Evolutionary conservation across 2,797 vertebrate species (phyloP).

Genomic region (Alcedo quadribrachys): DNA sequence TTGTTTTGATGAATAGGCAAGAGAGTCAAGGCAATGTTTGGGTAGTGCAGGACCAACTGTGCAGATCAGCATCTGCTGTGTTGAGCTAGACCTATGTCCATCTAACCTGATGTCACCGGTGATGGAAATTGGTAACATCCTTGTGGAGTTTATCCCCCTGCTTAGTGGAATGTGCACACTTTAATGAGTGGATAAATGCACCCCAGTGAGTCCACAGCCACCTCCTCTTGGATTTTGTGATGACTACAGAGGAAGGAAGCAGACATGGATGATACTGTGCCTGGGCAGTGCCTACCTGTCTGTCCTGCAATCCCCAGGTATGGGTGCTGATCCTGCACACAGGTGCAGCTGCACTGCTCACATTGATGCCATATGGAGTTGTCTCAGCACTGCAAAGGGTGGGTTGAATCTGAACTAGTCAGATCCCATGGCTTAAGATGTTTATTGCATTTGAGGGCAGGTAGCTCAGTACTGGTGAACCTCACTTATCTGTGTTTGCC

Average conservation of each 20-base stretch:
- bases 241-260: not conserved
- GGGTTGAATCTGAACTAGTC: not conserved
- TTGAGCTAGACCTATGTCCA: not conserved
- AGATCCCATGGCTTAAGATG: not conserved
- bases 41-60: not conserved
- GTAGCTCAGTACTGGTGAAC: not conserved
- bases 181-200: not conserved
- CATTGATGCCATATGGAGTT: not conserved
- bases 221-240: not conserved
- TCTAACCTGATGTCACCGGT: not conserved
- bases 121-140: not conserved
- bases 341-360: not conserved
- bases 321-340: accelerated
- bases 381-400: not conserved
- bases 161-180: not conserved
- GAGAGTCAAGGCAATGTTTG: not conserved
- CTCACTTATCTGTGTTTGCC: not conserved
- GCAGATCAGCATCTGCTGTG: not conserved
- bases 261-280: accelerated
- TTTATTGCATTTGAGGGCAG: not conserved
- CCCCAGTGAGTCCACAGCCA: not conserved
- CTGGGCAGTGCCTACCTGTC: not conserved
- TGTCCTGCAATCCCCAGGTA: not conserved
- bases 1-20: not conserved
- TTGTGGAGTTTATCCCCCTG: not conserved